Evolutionary conservation across 2,797 vertebrate genomes (phyloP), one percentile per base, ranked within the genome.

Genomic region (Otolemur crassicaudatus): DNA sequence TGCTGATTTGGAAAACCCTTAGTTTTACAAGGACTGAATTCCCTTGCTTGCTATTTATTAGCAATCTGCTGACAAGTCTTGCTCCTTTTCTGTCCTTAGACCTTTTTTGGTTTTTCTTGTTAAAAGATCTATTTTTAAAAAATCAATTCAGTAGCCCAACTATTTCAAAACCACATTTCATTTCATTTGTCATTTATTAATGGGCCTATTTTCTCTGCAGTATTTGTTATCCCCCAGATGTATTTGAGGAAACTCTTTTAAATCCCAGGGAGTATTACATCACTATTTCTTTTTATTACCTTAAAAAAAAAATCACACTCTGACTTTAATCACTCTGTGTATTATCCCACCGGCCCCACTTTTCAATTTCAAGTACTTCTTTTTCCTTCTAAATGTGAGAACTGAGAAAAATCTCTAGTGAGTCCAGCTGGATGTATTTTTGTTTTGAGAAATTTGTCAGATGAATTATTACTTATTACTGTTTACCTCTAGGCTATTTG

Each of bases 171-270:
- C 91, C 91, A 95, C 96, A 97, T 98, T 98, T 96, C 94, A 96
- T 97, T 76, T 97, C 92, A 93, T 97, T 97, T 43, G 53, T 98
- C 96, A 93, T 95, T 98, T 98, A 97, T 98, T 97, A 98, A 98
- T 98, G 96, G 91, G 29, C 65, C 87, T 97, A 84, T 95, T 97
- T 97, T 93, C 95, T 96, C 87, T 91, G 81, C 84, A 92, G 72
- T 96, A 63, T 97, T 97, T 97, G 82, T 97, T 96, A 91, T 82
- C 53, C 76, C 43, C 22, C 20, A 76, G 91, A 92, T 87, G 89
- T 93, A 96, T 96, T 87, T 95, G 90, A 97, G 77, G 94, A 94
- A 98, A 96, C n/a, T 81, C 93, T 96, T 97, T 94, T 80, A 96
- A 97, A 96, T 96, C 91, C 82, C 95, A 70, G 37, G 20, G 81